Evolutionary conservation across 2,797 vertebrate genomes (phyloP).

Genomic region (Pygocentrus nattereri): DNA sequence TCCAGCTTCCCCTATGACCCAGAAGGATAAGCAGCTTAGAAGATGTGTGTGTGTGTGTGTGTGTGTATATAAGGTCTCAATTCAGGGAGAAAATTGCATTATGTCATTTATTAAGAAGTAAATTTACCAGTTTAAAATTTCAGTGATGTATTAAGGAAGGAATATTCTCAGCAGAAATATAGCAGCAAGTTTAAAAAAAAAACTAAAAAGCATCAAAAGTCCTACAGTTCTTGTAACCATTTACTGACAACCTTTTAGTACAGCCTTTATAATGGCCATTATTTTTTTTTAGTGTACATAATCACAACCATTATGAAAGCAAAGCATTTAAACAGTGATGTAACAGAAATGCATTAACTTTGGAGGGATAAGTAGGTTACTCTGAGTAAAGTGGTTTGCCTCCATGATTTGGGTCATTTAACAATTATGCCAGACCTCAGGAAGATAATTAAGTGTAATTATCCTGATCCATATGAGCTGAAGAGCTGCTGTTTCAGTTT

Average conservation of each 20-base stretch:
- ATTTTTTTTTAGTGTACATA: slow-evolving; percentile 4
- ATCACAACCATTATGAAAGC: slow-evolving; percentile 32
- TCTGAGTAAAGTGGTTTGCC: slow-evolving; percentile 36
- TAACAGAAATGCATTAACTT: slow-evolving; percentile 48
- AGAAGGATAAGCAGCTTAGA: no score
- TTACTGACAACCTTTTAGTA: background rate
- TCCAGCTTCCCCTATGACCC: no score
- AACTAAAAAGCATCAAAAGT: background rate
- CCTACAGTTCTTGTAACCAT: background rate
- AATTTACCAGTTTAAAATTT: no score
- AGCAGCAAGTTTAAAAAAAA: background rate
- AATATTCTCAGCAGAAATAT: background rate
- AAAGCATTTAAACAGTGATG: slow-evolving; percentile 26
- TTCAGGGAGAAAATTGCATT: background rate
- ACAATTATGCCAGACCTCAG: slow-evolving; percentile 49
- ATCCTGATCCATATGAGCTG: slow-evolving; percentile 34
- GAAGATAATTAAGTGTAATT: slow-evolving; percentile 48
- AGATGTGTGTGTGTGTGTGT: no score
- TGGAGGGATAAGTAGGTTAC: slow-evolving; percentile 38
- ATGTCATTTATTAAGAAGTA: background rate
- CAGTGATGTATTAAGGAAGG: background rate
- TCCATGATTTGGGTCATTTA: slow-evolving; percentile 49
- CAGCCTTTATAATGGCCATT: background rate
- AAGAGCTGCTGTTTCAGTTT: slow-evolving; percentile 13
- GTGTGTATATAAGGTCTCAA: background rate